Evolutionary conservation across 2,113 vertebrate genomes (phyloP).

Genomic region (Lampris incognitus): DNA sequence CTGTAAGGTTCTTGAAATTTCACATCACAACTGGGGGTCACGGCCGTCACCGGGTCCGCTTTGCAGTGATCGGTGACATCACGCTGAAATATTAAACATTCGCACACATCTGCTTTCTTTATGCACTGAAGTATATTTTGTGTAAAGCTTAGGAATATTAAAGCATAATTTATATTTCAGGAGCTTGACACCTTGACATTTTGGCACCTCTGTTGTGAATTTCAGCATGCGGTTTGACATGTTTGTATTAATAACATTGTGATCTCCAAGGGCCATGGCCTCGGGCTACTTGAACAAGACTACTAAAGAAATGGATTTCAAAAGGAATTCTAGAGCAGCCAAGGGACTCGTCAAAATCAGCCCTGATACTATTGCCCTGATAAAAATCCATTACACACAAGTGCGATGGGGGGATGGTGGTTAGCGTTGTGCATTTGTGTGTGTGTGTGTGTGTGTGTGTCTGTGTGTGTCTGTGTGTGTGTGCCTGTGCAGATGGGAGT

Average conservation of each 20-base stretch:
- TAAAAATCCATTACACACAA: slow-evolving; percentile 86
- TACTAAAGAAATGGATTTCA: slow-evolving; percentile 86
- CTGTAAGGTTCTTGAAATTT: slow-evolving; percentile 48
- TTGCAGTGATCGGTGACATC: slow-evolving; percentile 61
- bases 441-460: slow-evolving; percentile 15
- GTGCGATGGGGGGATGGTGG: slow-evolving; percentile 64
- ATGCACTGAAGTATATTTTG: slow-evolving; percentile 73
- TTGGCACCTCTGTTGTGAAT: slow-evolving; percentile 85
- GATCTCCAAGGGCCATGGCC: slow-evolving; percentile 87
- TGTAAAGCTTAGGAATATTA: slow-evolving; percentile 82
- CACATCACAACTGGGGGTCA: slow-evolving; percentile 57
- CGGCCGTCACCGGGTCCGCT: slow-evolving; percentile 47
- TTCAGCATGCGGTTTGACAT: slow-evolving; percentile 85
- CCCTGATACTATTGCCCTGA: slow-evolving; percentile 81
- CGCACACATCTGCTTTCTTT: slow-evolving; percentile 62
- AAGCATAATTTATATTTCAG: slow-evolving; percentile 84
- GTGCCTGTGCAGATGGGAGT: neutral
- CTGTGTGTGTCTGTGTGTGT: slow-evolving; percentile 7
- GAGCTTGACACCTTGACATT: slow-evolving; percentile 84
- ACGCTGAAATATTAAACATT: slow-evolving; percentile 71
- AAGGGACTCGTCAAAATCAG: slow-evolving; percentile 84
- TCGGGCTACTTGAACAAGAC: slow-evolving; percentile 84
- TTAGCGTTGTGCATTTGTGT: slow-evolving; percentile 28
- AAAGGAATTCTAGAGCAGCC: slow-evolving; percentile 87
- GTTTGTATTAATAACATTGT: slow-evolving; percentile 88